Evolutionary conservation across 2,113 vertebrate species (phyloP).

Genomic region (Recurvirostra avosetta): DNA sequence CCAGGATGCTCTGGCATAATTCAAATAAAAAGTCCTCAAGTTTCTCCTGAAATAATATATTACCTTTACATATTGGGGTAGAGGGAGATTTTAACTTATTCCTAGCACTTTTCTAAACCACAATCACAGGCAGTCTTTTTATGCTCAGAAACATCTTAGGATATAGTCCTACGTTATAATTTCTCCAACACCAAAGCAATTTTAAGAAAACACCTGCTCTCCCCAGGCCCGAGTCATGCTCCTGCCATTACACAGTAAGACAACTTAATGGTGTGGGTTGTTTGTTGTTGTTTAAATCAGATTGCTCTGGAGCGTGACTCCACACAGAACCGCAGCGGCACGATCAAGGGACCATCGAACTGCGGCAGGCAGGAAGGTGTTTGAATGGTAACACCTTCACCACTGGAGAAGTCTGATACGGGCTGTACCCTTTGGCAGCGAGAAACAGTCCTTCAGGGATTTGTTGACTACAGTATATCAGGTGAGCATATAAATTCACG

Average conservation of each 20-base stretch:
- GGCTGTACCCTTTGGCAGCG: neutral
- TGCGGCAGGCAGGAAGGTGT: neutral
- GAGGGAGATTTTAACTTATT: neutral
- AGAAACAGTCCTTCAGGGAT: neutral
- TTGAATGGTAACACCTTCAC: neutral
- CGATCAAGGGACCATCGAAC: rapidly evolving
- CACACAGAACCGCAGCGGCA: neutral
- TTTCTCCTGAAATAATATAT: neutral
- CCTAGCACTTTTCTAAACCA: neutral
- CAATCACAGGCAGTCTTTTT: neutral
- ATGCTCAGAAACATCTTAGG: neutral
- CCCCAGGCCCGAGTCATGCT: neutral
- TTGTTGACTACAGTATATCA: neutral
- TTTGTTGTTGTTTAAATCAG: neutral
- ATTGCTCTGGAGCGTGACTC: neutral
- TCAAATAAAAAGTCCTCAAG: neutral
- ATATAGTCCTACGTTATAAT: neutral
- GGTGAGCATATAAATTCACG: rapidly evolving
- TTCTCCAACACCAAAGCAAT: neutral
- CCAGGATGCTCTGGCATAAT: neutral
- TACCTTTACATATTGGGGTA: neutral
- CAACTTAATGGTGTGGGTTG: neutral
- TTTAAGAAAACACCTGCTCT: neutral
- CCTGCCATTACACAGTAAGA: neutral
- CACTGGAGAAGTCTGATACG: neutral